Conservation (phyloP, 2,113 vertebrate species). For the Chionis minor region DNA sequence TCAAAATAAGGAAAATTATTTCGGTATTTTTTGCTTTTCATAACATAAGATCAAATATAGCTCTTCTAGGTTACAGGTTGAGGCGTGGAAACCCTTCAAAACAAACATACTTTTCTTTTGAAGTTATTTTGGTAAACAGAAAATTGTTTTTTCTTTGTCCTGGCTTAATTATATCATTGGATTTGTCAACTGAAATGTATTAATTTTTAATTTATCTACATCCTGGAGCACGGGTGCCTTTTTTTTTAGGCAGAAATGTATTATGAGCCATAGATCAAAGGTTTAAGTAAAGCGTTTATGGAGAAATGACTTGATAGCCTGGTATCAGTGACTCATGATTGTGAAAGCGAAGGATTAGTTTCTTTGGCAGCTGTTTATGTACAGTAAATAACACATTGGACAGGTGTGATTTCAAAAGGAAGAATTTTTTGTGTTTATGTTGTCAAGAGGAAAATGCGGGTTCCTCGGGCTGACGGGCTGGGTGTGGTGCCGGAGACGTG, state of each 20-base stretch:
- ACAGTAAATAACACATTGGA: not conserved
- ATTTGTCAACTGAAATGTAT: constrained; percentile 30
- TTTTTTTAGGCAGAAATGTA: not conserved
- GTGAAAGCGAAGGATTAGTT: constrained; percentile 24
- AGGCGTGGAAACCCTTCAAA: not conserved
- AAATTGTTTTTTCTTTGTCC: not conserved
- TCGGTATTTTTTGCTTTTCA: not conserved
- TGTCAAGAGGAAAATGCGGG: not conserved
- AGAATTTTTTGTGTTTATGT: not conserved
- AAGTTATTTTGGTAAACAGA: constrained; percentile 28
- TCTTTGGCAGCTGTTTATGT: constrained; percentile 41
- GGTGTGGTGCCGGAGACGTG: not conserved
- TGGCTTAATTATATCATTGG: not conserved
- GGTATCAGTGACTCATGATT: not conserved
- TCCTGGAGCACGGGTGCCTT: not conserved
- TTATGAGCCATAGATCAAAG: constrained; percentile 19
- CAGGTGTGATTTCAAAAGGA: not conserved
- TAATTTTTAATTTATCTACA: not conserved
- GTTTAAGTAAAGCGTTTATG: not conserved
- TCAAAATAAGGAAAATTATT: not conserved
- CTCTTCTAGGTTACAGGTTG: not conserved
- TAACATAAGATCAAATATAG: not conserved
- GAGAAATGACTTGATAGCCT: not conserved
- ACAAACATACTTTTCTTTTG: not conserved
- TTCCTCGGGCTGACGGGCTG: not conserved